phyloP scores from a whole-genome alignment of 2,888 invertebrate species.

The Andrena fulva region DNA sequence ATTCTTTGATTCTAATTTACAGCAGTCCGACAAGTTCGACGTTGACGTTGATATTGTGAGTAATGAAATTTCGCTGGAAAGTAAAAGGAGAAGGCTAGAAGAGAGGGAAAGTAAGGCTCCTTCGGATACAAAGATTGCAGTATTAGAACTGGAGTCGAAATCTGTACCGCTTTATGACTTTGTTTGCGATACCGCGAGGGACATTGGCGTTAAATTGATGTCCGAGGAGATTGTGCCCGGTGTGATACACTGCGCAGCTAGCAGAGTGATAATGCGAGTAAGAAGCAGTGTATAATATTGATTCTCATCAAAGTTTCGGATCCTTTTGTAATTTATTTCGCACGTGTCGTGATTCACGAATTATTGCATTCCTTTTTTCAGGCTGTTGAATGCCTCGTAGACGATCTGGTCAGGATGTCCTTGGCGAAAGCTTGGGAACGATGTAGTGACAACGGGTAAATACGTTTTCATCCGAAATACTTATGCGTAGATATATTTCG shows the following conservation, averaged over 20 bases:
- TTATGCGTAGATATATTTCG: constrained; percentile 16
- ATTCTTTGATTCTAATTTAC: constrained; percentile 15
- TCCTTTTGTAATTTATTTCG: neutral
- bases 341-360: neutral
- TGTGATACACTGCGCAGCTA: constrained; percentile 84
- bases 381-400: constrained; percentile 78
- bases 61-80: constrained; percentile 10
- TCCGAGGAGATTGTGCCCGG: constrained; percentile 85
- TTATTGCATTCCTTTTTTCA: constrained; percentile 39
- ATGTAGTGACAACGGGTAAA: constrained; percentile 73
- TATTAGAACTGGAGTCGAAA: constrained; percentile 73
- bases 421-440: constrained; percentile 79
- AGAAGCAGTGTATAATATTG: constrained; percentile 2
- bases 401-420: constrained; percentile 78
- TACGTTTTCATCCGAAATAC: neutral
- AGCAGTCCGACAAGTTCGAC: constrained; percentile 42
- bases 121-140: constrained; percentile 33
- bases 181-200: constrained; percentile 84
- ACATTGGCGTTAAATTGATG: constrained; percentile 84
- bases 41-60: constrained; percentile 61
- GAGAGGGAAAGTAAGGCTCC: neutral
- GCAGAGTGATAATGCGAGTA: constrained; percentile 78
- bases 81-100: constrained; percentile 2
- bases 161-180: constrained; percentile 81
- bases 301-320: neutral